Conservation (phyloP, 2,888 invertebrate species). For the Heliconius sara region DNA sequence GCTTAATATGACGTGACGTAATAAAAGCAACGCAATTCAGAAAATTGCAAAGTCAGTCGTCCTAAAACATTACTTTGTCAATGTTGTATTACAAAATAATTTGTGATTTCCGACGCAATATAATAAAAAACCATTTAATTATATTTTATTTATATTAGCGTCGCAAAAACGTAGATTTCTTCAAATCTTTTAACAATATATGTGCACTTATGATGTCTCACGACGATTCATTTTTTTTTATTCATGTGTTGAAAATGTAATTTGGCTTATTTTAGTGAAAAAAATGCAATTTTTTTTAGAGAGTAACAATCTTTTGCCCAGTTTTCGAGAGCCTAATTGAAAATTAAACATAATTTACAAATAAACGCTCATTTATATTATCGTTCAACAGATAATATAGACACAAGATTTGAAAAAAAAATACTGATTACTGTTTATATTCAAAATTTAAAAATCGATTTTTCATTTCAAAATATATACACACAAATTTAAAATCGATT, state of each 20-base stretch:
- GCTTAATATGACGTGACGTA: constrained; percentile 11
- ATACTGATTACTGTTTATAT: constrained; percentile 49
- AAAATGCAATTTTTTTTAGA: neutral
- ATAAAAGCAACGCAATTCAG: constrained; percentile 19
- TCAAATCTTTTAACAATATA: neutral
- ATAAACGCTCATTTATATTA: neutral
- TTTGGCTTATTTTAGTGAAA: too few species aligned
- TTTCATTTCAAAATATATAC: constrained; percentile 55
- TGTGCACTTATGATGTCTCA: constrained; percentile 6
- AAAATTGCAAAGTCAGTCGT: constrained; percentile 18
- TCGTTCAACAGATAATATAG: neutral
- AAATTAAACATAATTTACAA: neutral
- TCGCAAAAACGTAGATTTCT: neutral
- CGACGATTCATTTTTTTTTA: neutral
- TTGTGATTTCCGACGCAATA: neutral
- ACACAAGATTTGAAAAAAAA: constrained; percentile 42
- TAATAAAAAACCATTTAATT: neutral
- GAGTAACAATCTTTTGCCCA: too few species aligned
- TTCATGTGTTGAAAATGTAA: neutral
- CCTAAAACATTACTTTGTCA: neutral
- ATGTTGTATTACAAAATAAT: constrained; percentile 12
- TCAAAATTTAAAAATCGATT: constrained; percentile 52
- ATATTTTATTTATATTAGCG: neutral
- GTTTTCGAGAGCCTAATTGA: neutral
- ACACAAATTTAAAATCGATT: constrained; percentile 60